phyloP scores from a whole-genome alignment of 2,797 vertebrate genomes.

The Halcyon chelicuti region DNA sequence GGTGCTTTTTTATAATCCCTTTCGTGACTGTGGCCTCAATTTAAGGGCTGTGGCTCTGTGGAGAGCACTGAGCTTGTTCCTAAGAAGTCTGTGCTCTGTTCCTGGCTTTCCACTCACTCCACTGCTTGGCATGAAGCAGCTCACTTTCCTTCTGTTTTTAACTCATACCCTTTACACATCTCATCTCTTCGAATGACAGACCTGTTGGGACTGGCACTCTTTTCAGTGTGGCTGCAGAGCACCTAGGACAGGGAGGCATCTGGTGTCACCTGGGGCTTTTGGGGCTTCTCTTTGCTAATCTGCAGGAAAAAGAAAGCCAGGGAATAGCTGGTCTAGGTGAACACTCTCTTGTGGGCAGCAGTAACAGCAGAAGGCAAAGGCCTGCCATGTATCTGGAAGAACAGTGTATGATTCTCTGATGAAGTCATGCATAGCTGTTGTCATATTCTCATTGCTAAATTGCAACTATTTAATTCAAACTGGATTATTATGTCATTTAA shows the following conservation, averaged over 20 bases:
- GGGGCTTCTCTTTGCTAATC: not conserved
- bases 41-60: not conserved
- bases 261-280: not conserved
- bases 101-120: not conserved
- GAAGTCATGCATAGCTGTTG: not conserved
- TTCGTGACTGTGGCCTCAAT: not conserved
- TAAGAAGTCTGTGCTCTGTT: not conserved
- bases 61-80: not conserved
- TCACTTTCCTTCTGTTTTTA: not conserved
- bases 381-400: not conserved
- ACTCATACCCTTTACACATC: not conserved
- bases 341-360: not conserved
- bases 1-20: not conserved
- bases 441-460: not conserved
- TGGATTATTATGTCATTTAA: not conserved
- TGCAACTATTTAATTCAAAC: not conserved
- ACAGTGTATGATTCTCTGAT: not conserved
- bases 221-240: not conserved
- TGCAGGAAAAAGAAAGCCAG: not conserved
- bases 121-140: not conserved
- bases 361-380: not conserved
- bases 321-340: not conserved
- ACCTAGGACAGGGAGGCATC: not conserved
- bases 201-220: not conserved
- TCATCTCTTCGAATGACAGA: not conserved